Conservation (phyloP, 2,888 invertebrate genomes). For the Perizoma flavofasciatum region DNA sequence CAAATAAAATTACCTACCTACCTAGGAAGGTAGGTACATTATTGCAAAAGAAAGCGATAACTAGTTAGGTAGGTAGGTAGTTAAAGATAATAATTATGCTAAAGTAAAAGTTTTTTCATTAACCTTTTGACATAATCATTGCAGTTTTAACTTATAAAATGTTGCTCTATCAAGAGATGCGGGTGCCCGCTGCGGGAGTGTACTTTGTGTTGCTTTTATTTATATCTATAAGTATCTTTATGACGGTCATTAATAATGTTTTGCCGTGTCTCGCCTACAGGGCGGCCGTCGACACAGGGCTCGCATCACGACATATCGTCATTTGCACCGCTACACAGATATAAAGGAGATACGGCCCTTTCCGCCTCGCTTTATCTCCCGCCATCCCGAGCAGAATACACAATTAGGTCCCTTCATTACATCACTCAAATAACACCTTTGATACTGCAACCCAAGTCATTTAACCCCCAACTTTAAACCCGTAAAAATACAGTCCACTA, state of each 20-base stretch:
- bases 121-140: no score
- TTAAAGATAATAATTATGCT: no score
- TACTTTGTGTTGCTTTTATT: no score
- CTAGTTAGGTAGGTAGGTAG: no score
- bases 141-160: no score
- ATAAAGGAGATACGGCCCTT: conserved; percentile 53
- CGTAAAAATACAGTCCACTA: conserved; percentile 30
- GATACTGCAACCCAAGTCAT: conserved; percentile 45
- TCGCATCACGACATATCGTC: conserved; percentile 33
- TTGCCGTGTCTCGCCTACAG: conserved; percentile 12
- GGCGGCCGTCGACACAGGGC: conserved; percentile 18
- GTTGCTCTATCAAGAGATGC: no score
- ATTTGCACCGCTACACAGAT: conserved; percentile 43
- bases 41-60: no score
- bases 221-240: no score
- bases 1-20: no score
- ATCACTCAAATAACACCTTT: conserved; percentile 81
- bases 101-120: no score
- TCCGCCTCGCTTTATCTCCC: conserved; percentile 68
- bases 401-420: conserved; percentile 82
- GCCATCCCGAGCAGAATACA: conserved; percentile 74
- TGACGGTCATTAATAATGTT: not conserved
- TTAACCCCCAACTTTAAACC: conserved; percentile 39
- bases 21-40: no score
- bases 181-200: no score